phyloP scores from a whole-genome alignment of 2,113 vertebrate genomes.

The Turnix velox region DNA sequence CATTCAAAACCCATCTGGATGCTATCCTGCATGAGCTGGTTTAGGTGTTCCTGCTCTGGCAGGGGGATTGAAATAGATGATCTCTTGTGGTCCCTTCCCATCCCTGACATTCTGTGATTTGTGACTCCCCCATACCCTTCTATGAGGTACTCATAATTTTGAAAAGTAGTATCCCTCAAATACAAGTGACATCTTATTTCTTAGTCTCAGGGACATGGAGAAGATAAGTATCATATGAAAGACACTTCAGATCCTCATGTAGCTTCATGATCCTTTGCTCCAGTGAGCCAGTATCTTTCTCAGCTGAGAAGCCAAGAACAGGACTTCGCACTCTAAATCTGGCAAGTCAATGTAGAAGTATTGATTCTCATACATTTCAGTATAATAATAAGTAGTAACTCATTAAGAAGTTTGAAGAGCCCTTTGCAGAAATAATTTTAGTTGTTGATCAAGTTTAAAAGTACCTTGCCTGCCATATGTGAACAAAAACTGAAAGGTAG shows the following conservation, averaged over 20 bases:
- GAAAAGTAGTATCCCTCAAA: background rate
- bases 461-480: background rate
- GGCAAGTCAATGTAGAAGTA: background rate
- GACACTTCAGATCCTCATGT: background rate
- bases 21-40: no score
- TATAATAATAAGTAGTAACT: background rate
- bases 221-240: background rate
- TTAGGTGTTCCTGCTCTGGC: no score
- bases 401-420: background rate
- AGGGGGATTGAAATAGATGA: no score
- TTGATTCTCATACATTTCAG: background rate
- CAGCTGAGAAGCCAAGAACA: background rate
- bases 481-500: background rate
- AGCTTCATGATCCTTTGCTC: background rate
- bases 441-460: background rate
- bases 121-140: rapidly evolving
- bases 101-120: no score
- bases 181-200: background rate
- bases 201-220: background rate
- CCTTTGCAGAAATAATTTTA: background rate
- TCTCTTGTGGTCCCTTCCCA: no score
- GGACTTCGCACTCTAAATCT: background rate
- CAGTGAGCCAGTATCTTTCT: background rate
- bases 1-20: no score
- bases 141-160: background rate